phyloP scores from a whole-genome alignment of 37 sponge, comb jelly and placozoan genomes.

The Corticium candelabrum region DNA sequence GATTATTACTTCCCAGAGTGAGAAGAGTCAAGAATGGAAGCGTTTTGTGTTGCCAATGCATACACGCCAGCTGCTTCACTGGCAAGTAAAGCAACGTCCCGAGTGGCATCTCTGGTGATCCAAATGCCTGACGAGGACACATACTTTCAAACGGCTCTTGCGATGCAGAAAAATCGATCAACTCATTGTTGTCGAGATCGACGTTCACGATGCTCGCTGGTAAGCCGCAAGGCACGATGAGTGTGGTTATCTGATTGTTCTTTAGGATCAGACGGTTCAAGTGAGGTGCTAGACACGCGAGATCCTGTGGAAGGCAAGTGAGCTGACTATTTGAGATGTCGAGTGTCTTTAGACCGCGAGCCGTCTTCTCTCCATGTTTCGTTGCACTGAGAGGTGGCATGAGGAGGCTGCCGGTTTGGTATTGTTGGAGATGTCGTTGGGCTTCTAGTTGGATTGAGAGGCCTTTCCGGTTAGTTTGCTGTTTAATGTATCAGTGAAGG shows the following conservation, averaged over 20 bases:
- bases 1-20: background rate
- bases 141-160: too few species aligned
- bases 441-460: too few species aligned
- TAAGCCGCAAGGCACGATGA: slow-evolving; percentile 51
- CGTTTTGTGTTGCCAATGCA: background rate
- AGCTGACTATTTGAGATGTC: slow-evolving; percentile 50
- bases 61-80: background rate
- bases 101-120: background rate
- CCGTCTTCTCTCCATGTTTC: too few species aligned
- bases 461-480: too few species aligned
- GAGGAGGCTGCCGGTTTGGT: background rate
- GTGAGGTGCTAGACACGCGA: slow-evolving; percentile 60
- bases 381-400: background rate
- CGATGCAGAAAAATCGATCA: background rate
- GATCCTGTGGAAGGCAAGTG: slow-evolving; percentile 34
- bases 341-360: slow-evolving; percentile 35
- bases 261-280: slow-evolving; percentile 52
- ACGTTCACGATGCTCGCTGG: slow-evolving; percentile 52
- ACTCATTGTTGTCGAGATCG: slow-evolving; percentile 37
- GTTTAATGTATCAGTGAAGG: too few species aligned
- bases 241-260: slow-evolving; percentile 41
- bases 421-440: too few species aligned
- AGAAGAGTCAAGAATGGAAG: background rate
- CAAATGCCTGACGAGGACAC: background rate
- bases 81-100: background rate